Evolutionary conservation across 2,113 vertebrate species (phyloP).

Genomic region (Mirounga angustirostris): DNA sequence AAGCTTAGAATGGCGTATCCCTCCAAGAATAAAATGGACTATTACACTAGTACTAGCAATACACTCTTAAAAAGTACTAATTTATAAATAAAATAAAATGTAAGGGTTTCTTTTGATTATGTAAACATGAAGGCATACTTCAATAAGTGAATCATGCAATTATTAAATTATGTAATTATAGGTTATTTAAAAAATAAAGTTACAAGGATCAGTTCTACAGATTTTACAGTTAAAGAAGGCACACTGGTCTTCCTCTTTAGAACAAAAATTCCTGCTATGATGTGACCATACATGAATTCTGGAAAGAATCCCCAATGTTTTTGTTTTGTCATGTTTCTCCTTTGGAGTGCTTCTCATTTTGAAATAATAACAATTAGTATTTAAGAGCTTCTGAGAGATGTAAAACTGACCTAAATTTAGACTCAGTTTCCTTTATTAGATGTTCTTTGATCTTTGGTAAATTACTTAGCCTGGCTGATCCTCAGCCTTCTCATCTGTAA

Average conservation of each 20-base stretch:
- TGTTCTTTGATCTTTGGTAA: neutral
- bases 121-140: neutral
- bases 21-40: neutral
- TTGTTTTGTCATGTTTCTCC: neutral
- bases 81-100: neutral
- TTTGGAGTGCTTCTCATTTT: neutral
- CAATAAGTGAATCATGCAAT: neutral
- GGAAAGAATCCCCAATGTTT: neutral
- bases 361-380: neutral
- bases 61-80: neutral
- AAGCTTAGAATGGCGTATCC: neutral
- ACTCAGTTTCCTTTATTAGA: neutral
- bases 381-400: neutral
- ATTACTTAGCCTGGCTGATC: neutral
- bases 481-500: neutral
- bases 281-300: neutral
- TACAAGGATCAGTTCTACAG: neutral
- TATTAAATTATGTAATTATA: neutral
- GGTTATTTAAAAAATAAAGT: neutral
- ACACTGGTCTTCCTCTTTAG: neutral
- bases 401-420: neutral
- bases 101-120: neutral
- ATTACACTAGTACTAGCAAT: neutral
- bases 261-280: neutral
- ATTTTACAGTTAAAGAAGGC: neutral